Percentiles rank a stretch among this genome's conserved stretches.
Evolutionary conservation across 2,113 vertebrate species (phyloP).

Genomic region (Pachyramphus minor): DNA sequence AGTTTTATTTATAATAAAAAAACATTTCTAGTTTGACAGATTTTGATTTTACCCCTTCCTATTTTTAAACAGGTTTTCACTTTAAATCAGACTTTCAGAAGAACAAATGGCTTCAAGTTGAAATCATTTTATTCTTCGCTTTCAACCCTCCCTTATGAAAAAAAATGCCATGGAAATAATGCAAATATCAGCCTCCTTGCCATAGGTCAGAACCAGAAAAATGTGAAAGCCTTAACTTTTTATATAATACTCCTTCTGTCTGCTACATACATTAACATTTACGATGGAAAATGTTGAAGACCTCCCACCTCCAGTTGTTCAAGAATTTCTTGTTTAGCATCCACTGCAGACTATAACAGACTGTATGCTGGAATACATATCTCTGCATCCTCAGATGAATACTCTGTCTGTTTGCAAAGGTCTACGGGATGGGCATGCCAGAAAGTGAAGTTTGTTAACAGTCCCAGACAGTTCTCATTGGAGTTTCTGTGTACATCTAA

Average conservation of each 20-base stretch:
- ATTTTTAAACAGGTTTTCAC: neutral
- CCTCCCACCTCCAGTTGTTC: constrained; percentile 43
- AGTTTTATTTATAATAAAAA: neutral
- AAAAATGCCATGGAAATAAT: constrained; percentile 2
- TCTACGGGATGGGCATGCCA: neutral
- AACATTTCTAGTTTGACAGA: neutral
- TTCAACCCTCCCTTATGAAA: neutral
- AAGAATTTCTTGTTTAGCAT: constrained; percentile 43
- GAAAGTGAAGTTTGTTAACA: neutral
- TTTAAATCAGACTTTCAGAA: neutral
- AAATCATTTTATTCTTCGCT: neutral
- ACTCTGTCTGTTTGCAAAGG: neutral
- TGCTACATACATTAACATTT: constrained; percentile 53
- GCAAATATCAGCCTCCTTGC: neutral
- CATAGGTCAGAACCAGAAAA: constrained; percentile 33
- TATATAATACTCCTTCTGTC: constrained; percentile 42
- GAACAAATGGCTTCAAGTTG: neutral
- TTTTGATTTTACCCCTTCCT: neutral
- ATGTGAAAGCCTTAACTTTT: constrained; percentile 24
- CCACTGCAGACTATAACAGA: neutral
- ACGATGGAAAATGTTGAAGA: neutral
- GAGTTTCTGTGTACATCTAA: neutral
- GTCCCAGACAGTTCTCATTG: neutral
- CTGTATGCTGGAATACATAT: neutral
- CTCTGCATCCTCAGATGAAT: neutral